A percentile compares a stretch with the other conserved stretches of the same genome.
These are phyloP conservation scores for Harpegnathos saltator DNA, from an alignment of 1,140 invertebrate genomes.

Conservation along the genomic window DNA sequence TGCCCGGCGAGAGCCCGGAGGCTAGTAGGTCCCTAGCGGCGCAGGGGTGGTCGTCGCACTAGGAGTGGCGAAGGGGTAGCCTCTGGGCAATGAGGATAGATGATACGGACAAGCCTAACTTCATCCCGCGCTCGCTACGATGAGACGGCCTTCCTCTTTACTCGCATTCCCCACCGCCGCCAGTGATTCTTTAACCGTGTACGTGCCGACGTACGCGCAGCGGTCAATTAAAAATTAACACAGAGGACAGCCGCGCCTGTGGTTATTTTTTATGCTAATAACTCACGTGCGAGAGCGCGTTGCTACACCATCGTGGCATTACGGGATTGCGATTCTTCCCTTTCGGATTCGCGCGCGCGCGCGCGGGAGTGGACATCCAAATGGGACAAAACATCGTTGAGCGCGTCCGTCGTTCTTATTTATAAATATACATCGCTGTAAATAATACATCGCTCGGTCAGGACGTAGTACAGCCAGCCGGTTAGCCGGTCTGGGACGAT, in stretches of 20 bases:
- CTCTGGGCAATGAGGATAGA: slow-evolving; percentile 48
- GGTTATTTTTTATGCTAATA: slow-evolving; percentile 61
- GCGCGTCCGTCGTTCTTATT: too few relatives aligned
- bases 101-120: slow-evolving; percentile 5
- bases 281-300: slow-evolving; percentile 9
- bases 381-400: too few relatives aligned
- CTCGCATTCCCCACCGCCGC: background rate
- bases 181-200: background rate
- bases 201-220: slow-evolving; percentile 31
- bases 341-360: background rate
- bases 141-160: too few relatives aligned
- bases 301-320: background rate
- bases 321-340: background rate
- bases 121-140: background rate
- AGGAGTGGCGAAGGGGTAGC: too few relatives aligned
- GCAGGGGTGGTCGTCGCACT: background rate
- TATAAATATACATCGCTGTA: too few relatives aligned
- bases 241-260: background rate
- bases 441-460: too few relatives aligned
- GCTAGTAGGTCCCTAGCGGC: slow-evolving; percentile 39
- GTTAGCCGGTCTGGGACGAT: background rate
- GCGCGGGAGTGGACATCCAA: too few relatives aligned
- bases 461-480: too few relatives aligned
- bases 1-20: slow-evolving; percentile 13
- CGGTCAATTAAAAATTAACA: slow-evolving; percentile 40